Conservation (phyloP, 2,113 vertebrate species). For the Geococcyx californianus region DNA sequence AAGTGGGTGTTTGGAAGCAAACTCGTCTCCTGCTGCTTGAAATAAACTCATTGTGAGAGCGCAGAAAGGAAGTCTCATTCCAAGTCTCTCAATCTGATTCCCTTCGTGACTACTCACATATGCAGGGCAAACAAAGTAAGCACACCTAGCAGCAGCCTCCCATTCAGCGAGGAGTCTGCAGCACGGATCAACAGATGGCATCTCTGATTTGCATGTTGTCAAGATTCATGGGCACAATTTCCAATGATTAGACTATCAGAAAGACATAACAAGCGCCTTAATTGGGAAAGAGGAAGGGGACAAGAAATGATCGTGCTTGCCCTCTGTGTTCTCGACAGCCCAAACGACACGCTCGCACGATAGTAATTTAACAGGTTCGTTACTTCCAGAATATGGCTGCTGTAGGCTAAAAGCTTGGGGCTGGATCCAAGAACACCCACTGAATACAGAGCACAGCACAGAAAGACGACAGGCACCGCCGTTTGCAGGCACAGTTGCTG, state of each 20-base stretch:
- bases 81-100: background rate
- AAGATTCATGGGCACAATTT: background rate
- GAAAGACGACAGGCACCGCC: background rate
- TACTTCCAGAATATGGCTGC: background rate
- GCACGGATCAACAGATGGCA: background rate
- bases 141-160: background rate
- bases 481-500: background rate
- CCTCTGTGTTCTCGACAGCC: background rate
- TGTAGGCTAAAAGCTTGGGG: background rate
- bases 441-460: background rate
- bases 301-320: background rate
- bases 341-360: background rate
- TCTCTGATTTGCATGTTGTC: background rate
- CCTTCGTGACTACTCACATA: background rate
- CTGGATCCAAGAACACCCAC: rapidly evolving
- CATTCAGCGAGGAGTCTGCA: rapidly evolving
- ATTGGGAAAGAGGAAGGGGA: background rate
- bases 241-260: slow-evolving; percentile 29
- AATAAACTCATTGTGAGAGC: background rate
- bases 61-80: background rate
- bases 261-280: slow-evolving; percentile 8
- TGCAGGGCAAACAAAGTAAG: background rate
- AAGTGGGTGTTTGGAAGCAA: background rate
- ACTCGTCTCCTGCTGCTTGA: background rate
- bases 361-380: background rate